phyloP scores from a whole-genome alignment of 2,113 vertebrate species.

The Philantomba maxwellii region DNA sequence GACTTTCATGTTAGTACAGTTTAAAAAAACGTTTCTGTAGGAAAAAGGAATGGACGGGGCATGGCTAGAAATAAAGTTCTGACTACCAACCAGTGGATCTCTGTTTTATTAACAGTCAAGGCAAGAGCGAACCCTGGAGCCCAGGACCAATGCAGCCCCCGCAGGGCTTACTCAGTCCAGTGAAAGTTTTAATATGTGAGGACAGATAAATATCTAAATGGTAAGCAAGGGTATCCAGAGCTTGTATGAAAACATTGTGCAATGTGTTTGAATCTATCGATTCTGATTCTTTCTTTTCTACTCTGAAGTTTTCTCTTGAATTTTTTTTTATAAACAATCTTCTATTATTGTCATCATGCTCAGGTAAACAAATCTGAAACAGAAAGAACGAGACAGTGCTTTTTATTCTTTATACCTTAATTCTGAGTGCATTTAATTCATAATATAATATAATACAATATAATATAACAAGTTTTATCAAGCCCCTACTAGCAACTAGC shows the following conservation, averaged over 20 bases:
- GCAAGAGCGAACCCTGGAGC: not conserved
- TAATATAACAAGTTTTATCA: not conserved
- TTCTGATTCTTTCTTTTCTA: not conserved
- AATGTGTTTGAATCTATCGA: not conserved
- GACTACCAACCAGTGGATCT: not conserved
- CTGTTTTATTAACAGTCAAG: not conserved
- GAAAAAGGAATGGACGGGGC: not conserved
- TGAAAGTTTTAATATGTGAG: not conserved
- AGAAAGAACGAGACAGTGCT: not conserved
- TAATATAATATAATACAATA: not conserved
- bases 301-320: not conserved
- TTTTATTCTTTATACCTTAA: not conserved
- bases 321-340: not conserved
- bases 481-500: not conserved
- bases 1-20: not conserved
- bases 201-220: rapidly evolving
- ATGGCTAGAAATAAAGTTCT: not conserved
- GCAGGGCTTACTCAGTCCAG: not conserved
- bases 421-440: not conserved
- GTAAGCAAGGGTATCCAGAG: not conserved
- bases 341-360: not conserved
- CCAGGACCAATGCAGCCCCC: not conserved
- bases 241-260: not conserved
- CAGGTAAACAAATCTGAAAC: not conserved
- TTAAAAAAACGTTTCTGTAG: not conserved